These are phyloP conservation scores for Acrocephalus scirpaceus DNA, from an alignment of 2,797 vertebrate species.

Conservation along the genomic window DNA sequence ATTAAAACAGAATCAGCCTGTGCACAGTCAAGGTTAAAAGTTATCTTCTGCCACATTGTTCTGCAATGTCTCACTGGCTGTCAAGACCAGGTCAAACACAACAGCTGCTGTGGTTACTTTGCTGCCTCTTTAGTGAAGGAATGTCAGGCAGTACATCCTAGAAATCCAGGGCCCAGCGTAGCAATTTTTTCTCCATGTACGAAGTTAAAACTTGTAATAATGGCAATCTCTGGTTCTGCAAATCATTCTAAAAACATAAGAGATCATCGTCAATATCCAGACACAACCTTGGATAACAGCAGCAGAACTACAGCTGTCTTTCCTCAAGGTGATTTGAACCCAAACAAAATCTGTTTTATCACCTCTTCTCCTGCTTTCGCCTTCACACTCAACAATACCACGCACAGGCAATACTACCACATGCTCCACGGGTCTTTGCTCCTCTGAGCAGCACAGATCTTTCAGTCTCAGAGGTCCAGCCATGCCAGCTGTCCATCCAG, in stretches of 20 bases:
- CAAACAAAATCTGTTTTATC: background rate
- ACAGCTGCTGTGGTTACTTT: background rate
- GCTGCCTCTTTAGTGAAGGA: background rate
- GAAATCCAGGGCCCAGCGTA: background rate
- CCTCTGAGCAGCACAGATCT: background rate
- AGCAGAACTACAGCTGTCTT: background rate
- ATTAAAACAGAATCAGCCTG: background rate
- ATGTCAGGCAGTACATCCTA: background rate
- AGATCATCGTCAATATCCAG: background rate
- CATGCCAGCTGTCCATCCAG: background rate
- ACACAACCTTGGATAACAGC: background rate
- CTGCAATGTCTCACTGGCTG: constrained; percentile 20
- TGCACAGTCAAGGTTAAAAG: constrained; percentile 27
- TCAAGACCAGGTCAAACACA: constrained; percentile 7
- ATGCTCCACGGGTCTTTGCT: background rate
- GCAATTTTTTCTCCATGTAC: background rate
- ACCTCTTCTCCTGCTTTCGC: background rate
- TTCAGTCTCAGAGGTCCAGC: background rate
- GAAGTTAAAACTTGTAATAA: background rate
- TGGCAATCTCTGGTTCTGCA: background rate
- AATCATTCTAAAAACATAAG: background rate
- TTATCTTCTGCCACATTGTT: constrained; percentile 41
- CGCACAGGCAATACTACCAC: background rate
- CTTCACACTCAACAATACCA: background rate
- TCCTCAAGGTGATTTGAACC: background rate